These are phyloP conservation scores for Mus caroli DNA, from an alignment of 2,797 vertebrate species.

Conservation along the genomic window DNA sequence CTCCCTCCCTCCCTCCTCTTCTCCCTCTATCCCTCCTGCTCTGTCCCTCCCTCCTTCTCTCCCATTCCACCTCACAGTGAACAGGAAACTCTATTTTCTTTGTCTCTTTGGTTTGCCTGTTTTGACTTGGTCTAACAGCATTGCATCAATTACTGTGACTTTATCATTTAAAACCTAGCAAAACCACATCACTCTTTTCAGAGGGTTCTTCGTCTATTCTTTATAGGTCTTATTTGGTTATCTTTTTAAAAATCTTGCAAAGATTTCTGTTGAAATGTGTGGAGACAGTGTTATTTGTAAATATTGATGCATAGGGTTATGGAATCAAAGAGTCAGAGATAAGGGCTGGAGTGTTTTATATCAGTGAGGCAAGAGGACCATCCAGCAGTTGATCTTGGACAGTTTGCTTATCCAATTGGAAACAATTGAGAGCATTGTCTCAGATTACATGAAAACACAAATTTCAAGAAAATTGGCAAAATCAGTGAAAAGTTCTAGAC, in stretches of 20 bases:
- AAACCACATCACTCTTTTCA: slow-evolving; percentile 54
- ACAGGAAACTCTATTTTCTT: background rate
- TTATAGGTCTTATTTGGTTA: slow-evolving; percentile 13
- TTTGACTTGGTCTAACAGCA: background rate
- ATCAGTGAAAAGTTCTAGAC: background rate
- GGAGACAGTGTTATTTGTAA: slow-evolving; percentile 45
- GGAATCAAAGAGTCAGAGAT: slow-evolving; percentile 27
- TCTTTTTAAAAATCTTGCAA: background rate
- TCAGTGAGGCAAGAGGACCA: background rate
- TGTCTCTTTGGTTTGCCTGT: background rate
- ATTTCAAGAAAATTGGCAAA: slow-evolving; percentile 54
- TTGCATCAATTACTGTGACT: background rate
- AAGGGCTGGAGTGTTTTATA: background rate
- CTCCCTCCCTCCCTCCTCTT: background rate
- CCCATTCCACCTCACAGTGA: background rate
- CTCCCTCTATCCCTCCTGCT: fast-evolving
- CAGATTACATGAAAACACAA: background rate
- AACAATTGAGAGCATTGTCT: background rate
- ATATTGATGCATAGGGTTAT: slow-evolving; percentile 1
- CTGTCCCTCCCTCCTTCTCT: fast-evolving
- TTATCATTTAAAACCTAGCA: slow-evolving; percentile 33
- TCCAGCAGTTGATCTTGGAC: background rate
- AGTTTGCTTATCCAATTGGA: slow-evolving; percentile 14
- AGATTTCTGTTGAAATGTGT: slow-evolving; percentile 12
- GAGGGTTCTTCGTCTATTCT: slow-evolving; percentile 3